Base-by-base conservation (phyloP, 2,113 vertebrate genomes). In the Stegostoma tigrinum region DNA sequence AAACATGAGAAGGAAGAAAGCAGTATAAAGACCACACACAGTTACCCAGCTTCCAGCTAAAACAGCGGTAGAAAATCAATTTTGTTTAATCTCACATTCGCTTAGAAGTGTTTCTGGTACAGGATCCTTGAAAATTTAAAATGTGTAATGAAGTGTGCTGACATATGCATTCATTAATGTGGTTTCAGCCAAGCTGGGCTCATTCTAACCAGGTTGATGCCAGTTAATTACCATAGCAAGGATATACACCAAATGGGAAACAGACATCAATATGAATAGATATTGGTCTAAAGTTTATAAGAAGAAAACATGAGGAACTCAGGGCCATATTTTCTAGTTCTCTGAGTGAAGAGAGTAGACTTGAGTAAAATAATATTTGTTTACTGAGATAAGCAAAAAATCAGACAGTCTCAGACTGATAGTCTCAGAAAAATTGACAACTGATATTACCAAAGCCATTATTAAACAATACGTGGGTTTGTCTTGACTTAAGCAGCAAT, bases 1-100 rank as follows among this genome's bases (percentile, higher is more conserved):
- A 97, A 97, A 98, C 97, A 97, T 97, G 97, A 98, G 97, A 97
- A 98, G 97, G 97, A 97, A 97, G 97, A 98, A 97, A 97, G 97
- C 96, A 85, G 97, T 97, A 97, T 96, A 96, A 96, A 97, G 98
- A 98, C 98, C 98, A 98, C 98, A 98, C 97, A 97, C 97, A 96
- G 97, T 95, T 95, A 95, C 67, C 68, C 75, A 70, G 94, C 94
- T 95, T 72, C 94, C 94, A 95, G 94, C 94, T 70, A 95, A 52
- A 95, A 72, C 67, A 95, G 45, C 42, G n/a, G 94, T 45, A 72
- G 38, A 95, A 72, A 95, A 72, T 95, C 38, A 70, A 95, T 95
- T 95, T 95, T 70, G 94, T 95, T 95, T 95, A 95, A 95, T 95
- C 94, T 70, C 94, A 70, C 94, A 95, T 48, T 95, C 23, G 52